phyloP scores from a whole-genome alignment of 2,113 vertebrate genomes.

The Meles meles region DNA sequence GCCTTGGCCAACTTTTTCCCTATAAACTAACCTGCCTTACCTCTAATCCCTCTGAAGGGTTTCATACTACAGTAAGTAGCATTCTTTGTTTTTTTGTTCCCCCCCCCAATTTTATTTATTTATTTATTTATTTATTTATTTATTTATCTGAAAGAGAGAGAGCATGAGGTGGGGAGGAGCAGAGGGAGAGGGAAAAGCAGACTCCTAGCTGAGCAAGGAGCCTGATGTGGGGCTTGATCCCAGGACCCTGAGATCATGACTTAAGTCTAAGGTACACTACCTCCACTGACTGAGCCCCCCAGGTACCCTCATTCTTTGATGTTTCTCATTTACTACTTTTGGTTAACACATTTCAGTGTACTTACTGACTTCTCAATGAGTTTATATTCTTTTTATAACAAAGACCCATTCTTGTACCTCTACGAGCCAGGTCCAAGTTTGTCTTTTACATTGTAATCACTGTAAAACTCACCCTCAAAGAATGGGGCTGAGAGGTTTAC shows the following conservation, averaged over 20 bases:
- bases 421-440: neutral
- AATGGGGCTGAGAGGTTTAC: constrained; percentile 72
- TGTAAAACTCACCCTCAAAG: constrained; percentile 1
- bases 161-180: neutral
- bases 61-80: neutral
- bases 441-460: neutral
- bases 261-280: neutral
- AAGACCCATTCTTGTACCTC: neutral
- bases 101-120: no score
- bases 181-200: neutral
- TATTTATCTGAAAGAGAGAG: neutral
- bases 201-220: neutral
- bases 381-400: neutral
- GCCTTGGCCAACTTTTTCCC: neutral
- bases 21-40: neutral
- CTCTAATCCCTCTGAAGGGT: neutral
- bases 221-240: neutral
- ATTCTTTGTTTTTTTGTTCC: neutral
- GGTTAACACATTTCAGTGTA: neutral
- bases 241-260: neutral
- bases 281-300: neutral
- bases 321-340: constrained; percentile 23
- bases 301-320: neutral
- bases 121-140: neutral
- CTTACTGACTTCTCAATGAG: neutral